These are phyloP conservation scores for Monopterus albus DNA, from an alignment of 2,113 vertebrate genomes.

Conservation along the genomic window DNA sequence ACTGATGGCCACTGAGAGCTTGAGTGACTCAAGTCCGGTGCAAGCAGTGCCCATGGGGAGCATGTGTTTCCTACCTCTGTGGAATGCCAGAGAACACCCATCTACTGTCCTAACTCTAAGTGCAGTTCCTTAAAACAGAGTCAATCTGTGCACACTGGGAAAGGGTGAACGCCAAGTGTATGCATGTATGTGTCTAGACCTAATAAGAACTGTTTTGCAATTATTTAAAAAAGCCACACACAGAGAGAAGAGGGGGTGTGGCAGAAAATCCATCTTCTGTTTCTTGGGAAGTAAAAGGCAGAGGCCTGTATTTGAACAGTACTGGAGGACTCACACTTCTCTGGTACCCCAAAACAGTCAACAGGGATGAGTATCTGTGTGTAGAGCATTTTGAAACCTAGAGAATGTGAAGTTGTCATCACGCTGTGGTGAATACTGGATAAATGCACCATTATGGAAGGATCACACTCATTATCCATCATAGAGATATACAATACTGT, in stretches of 20 bases:
- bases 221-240: slow-evolving; percentile 1
- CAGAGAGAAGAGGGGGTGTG: not conserved
- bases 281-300: not conserved
- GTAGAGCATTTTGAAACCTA: slow-evolving; percentile 42
- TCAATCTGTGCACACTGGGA: not conserved
- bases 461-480: too few species aligned
- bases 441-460: too few species aligned
- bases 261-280: slow-evolving; percentile 18
- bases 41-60: slow-evolving; percentile 76
- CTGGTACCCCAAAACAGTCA: slow-evolving; percentile 15
- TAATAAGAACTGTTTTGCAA: slow-evolving; percentile 24
- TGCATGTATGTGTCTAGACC: not conserved
- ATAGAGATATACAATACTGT: too few species aligned
- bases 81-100: slow-evolving; percentile 66
- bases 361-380: slow-evolving; percentile 38
- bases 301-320: not conserved
- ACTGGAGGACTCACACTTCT: slow-evolving; percentile 34
- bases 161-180: slow-evolving; percentile 9
- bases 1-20: slow-evolving; percentile 74
- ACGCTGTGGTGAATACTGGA: too few species aligned
- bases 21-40: slow-evolving; percentile 79
- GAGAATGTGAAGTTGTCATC: too few species aligned
- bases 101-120: slow-evolving; percentile 13
- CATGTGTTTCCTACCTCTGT: slow-evolving; percentile 72
- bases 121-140: slow-evolving; percentile 13